Conservation (phyloP, 2,113 vertebrate genomes). For the Malurus melanocephalus region DNA sequence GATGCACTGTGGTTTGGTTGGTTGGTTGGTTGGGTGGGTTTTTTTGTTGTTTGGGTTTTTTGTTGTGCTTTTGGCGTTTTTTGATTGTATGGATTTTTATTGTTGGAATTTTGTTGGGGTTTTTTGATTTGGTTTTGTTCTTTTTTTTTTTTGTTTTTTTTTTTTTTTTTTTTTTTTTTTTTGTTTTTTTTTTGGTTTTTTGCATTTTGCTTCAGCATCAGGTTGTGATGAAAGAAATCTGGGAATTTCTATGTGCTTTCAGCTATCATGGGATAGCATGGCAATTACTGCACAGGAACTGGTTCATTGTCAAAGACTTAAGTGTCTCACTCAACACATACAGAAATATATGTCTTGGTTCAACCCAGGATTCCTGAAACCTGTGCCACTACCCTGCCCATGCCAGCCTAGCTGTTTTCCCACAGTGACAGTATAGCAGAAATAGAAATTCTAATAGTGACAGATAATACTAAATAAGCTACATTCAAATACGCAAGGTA, state of each 20-base stretch:
- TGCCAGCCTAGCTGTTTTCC: neutral
- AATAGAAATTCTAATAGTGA: neutral
- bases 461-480: neutral
- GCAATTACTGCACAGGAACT: neutral
- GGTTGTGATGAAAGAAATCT: neutral
- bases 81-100: too few species aligned
- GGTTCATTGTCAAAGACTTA: neutral
- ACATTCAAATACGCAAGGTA: neutral
- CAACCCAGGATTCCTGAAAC: neutral
- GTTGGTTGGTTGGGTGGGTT: too few species aligned
- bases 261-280: neutral
- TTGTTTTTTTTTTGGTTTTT: neutral
- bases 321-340: neutral
- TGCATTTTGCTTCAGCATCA: neutral
- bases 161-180: neutral
- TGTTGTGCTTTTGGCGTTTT: too few species aligned
- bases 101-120: too few species aligned
- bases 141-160: too few species aligned
- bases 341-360: neutral
- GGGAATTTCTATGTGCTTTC: neutral
- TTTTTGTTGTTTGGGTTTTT: too few species aligned
- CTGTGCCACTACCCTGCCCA: neutral
- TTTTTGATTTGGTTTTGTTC: too few species aligned
- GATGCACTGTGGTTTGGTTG: neutral
- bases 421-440: neutral